phyloP scores from a whole-genome alignment of 92 coral and sea anemone species.

The Parazoanthus swiftii region DNA sequence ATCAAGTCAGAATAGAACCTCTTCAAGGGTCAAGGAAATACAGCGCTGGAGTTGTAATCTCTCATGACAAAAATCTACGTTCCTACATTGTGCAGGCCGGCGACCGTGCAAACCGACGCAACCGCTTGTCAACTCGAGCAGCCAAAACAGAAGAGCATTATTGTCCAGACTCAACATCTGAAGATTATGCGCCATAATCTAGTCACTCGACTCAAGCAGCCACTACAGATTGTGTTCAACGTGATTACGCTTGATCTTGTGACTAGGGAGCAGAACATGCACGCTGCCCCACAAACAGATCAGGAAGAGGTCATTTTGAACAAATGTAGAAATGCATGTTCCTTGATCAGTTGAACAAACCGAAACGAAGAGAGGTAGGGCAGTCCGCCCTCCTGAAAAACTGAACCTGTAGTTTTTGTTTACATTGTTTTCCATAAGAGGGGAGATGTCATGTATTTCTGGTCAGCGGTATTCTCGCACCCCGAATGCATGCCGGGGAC shows the following conservation, averaged over 20 bases:
- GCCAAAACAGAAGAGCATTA: constrained; percentile 2
- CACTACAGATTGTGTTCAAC: constrained; percentile 21
- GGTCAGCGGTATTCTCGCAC: not conserved
- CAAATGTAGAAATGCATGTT: constrained; percentile 6
- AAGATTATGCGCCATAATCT: not conserved
- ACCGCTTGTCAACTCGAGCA: constrained; percentile 2
- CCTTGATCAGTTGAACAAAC: constrained; percentile 37
- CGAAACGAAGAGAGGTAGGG: constrained; percentile 41
- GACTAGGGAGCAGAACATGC: too few relatives aligned
- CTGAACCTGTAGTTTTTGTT: not conserved
- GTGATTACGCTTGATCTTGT: constrained; percentile 17
- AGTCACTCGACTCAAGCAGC: not conserved
- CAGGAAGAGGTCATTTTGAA: too few relatives aligned
- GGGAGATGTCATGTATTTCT: constrained; percentile 9
- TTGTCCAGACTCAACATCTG: not conserved
- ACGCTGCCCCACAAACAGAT: too few relatives aligned
- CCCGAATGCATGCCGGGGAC: not conserved
- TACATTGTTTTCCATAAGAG: not conserved
- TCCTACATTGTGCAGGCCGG: constrained; percentile 48
- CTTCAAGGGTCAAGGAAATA: constrained; percentile 39
- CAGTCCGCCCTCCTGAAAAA: constrained; percentile 3
- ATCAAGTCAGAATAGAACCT: constrained; percentile 51
- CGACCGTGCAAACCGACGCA: constrained; percentile 28
- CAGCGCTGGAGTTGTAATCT: constrained; percentile 27
- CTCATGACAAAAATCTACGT: constrained; percentile 36